Percentiles rank a stretch among this genome's conserved stretches.
Evolutionary conservation across 2,888 invertebrate species (phyloP).

Genomic region (Chrysopilus asiliformis): DNA sequence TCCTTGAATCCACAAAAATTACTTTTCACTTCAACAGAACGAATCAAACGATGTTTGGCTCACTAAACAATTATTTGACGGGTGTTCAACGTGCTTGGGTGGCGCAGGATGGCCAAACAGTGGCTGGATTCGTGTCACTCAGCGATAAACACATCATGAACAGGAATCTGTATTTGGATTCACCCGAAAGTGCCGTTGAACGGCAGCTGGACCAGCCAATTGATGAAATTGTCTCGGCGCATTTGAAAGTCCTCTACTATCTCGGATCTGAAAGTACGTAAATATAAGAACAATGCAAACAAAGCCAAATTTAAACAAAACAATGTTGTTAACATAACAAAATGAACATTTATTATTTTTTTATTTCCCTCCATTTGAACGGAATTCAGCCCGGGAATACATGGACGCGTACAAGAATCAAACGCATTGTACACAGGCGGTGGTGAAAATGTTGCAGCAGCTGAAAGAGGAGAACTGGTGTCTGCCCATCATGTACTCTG

Average conservation of each 20-base stretch:
- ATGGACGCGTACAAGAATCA: slow-evolving; percentile 66
- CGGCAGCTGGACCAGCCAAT: slow-evolving; percentile 56
- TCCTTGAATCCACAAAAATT: no score
- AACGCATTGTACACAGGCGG: slow-evolving; percentile 58
- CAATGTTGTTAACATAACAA: background rate
- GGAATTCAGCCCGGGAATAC: slow-evolving; percentile 38
- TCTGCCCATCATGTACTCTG: slow-evolving; percentile 80
- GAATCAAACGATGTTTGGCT: slow-evolving; percentile 27
- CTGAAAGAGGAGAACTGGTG: slow-evolving; percentile 96
- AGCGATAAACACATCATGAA: slow-evolving; percentile 61
- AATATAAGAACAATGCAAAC: no score
- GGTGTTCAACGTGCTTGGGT: slow-evolving; percentile 47
- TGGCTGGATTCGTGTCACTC: slow-evolving; percentile 48
- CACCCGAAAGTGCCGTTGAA: slow-evolving; percentile 55
- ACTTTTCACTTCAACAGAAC: no score
- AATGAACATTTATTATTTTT: no score
- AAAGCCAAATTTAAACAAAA: background rate
- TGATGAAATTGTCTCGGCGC: slow-evolving; percentile 60
- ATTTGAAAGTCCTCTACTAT: slow-evolving; percentile 51
- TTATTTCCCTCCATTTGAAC: no score
- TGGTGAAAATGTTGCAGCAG: slow-evolving; percentile 69
- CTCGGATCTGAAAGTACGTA: slow-evolving; percentile 37
- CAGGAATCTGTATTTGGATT: slow-evolving; percentile 51
- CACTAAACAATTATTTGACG: slow-evolving; percentile 29
- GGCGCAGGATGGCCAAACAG: slow-evolving; percentile 45